Evolutionary conservation across 2,797 vertebrate species (phyloP).

Genomic region (Platalea minor): DNA sequence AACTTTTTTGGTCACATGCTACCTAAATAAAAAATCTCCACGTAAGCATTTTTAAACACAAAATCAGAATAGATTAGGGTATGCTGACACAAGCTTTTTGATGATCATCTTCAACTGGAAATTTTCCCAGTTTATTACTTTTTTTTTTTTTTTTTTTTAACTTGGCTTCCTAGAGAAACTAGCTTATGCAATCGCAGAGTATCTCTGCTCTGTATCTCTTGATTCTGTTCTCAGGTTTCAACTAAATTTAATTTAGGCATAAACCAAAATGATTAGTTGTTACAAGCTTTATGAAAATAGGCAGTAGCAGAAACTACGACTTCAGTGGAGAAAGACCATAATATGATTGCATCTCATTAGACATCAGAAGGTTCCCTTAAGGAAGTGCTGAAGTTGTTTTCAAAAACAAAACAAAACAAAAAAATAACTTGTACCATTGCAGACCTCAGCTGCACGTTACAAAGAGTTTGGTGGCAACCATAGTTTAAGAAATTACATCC

Average conservation of each 20-base stretch:
- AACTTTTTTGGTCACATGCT: not conserved
- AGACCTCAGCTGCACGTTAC: not conserved
- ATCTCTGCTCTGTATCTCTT: not conserved
- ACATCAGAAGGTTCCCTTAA: not conserved
- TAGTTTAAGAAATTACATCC: not conserved
- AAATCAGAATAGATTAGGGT: not conserved
- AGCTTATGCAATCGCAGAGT: not conserved
- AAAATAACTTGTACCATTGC: not conserved
- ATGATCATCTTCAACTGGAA: slow-evolving; percentile 14
- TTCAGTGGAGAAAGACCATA: not conserved
- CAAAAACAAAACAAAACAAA: not conserved
- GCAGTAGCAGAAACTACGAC: not conserved
- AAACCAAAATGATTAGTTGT: not conserved
- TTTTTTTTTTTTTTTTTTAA: not conserved
- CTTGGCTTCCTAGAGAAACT: not conserved
- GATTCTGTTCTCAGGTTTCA: not conserved
- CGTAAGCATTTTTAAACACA: not conserved
- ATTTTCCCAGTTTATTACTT: not conserved
- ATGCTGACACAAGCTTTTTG: slow-evolving; percentile 1
- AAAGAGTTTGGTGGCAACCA: not conserved
- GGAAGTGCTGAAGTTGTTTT: not conserved
- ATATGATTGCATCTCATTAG: not conserved
- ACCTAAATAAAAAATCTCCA: not conserved
- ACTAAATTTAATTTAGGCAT: not conserved
- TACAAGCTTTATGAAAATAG: slow-evolving; percentile 10